Evolutionary conservation across 1,140 invertebrate genomes (phyloP).

Genomic region (Drosophila biarmipes): DNA sequence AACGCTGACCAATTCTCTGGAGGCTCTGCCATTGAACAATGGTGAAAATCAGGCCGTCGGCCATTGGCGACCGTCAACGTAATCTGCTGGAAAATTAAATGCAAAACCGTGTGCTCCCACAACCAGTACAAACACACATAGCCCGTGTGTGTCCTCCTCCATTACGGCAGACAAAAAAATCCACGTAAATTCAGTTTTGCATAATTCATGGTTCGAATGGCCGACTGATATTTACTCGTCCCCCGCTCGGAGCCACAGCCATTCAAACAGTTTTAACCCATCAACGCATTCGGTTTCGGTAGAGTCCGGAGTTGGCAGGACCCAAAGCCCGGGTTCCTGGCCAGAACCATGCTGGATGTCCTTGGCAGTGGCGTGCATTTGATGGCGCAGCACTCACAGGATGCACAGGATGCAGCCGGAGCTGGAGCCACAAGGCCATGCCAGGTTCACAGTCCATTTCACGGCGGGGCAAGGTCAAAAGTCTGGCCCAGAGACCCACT

Average conservation of each 20-base stretch:
- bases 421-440: conserved; percentile 3
- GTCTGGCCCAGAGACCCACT: conserved; percentile 15
- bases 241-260: conserved; percentile 11
- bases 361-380: conserved; percentile 36
- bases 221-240: conserved; percentile 18
- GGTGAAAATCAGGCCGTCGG: conserved; percentile 38
- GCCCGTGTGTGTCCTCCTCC: conserved; percentile 15
- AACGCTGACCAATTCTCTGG: conserved; percentile 21
- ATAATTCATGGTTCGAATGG: conserved; percentile 68
- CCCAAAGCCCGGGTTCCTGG: not conserved
- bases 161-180: conserved; percentile 32
- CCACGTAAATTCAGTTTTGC: conserved; percentile 52
- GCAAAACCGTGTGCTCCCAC: conserved; percentile 29
- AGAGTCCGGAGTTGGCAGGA: not conserved
- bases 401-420: not conserved
- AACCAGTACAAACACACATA: conserved; percentile 9
- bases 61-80: conserved; percentile 17
- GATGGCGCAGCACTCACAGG: conserved; percentile 14
- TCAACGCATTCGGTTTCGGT: conserved; percentile 15
- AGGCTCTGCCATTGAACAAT: conserved; percentile 38
- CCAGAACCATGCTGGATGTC: conserved; percentile 11
- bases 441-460: conserved; percentile 47
- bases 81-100: conserved; percentile 75
- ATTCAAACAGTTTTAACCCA: conserved; percentile 40
- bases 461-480: conserved; percentile 29